Base-by-base conservation (phyloP, 23 tunicate genomes). In the Corella eumyota region DNA sequence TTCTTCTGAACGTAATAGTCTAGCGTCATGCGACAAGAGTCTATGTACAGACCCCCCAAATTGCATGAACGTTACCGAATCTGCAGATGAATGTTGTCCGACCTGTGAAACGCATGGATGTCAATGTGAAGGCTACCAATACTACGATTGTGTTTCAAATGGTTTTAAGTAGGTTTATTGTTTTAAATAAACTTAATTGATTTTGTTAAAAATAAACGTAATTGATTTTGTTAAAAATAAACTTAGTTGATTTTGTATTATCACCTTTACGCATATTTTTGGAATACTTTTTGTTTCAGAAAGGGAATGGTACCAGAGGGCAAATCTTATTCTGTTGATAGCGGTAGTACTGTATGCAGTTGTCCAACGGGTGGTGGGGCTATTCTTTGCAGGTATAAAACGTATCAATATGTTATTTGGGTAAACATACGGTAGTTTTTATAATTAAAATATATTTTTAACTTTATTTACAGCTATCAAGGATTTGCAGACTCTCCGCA, bases 301-400 rank as follows among this genome's bases (percentile, higher is more conserved):
- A 81, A 72, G 21, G 81, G 81, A 2, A 47, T 60, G 51, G 80
- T 88, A 2, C 96, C 96, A 21, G 88, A 72, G 54, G 96, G 88
- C 1, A 68, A 72, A 51, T 88, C 96, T 6, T 88, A 88, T 63
- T 25, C 40, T 1, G 96, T 88, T 0, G 96, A 81, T 64, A 30
- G 46, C 52, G 96, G 81, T 22, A 88, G 80, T 35, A 88, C 96
- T 5, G 36, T 79, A 15, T 88, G 96, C 63, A 54, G 49, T 19
- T 88, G 96, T 57, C 96, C 96, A n/a, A 55, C 33, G 20, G 96
- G 96, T 40, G 96, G 96, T 4, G 96, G 96, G 21, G 38, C 66
- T 4, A 88, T 88, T 24, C 3, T 68, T 28, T 88, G 96, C 96
- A 88, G 88, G 96, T 79, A 71, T 17, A 37, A 21, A 32, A 35